These are phyloP conservation scores for Sebastes kiyomatsui DNA, from an alignment of 2,797 vertebrate species.

Conservation along the genomic window DNA sequence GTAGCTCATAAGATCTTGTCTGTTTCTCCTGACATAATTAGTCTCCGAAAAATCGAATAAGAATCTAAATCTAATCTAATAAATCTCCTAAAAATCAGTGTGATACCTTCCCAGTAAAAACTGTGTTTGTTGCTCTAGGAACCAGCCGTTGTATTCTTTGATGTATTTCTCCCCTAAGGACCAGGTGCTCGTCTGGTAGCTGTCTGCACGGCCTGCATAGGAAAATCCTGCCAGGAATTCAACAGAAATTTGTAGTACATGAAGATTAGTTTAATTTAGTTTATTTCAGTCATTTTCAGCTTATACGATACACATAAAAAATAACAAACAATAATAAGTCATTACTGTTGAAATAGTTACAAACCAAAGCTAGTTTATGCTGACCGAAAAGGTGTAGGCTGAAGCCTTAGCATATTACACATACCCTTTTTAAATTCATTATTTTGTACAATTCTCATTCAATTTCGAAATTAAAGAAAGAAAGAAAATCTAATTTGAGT, in stretches of 20 bases:
- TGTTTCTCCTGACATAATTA: not conserved
- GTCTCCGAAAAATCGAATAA: not conserved
- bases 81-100: not conserved
- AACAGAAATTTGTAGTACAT: not conserved
- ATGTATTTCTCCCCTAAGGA: slow-evolving; percentile 67
- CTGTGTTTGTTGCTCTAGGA: slow-evolving; percentile 56
- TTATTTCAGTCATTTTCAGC: too few relatives aligned
- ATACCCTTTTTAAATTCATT: too few relatives aligned
- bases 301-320: too few relatives aligned
- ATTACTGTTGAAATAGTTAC: too few relatives aligned
- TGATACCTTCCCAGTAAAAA: slow-evolving; percentile 63
- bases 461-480: too few relatives aligned
- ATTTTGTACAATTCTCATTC: too few relatives aligned
- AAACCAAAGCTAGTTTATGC: too few relatives aligned
- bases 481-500: not conserved
- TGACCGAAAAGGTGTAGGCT: too few relatives aligned
- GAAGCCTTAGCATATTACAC: too few relatives aligned
- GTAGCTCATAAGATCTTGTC: not conserved
- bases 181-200: slow-evolving; percentile 58
- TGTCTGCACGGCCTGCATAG: slow-evolving; percentile 34
- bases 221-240: slow-evolving; percentile 40
- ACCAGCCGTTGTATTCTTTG: slow-evolving; percentile 52
- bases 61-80: not conserved
- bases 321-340: too few relatives aligned
- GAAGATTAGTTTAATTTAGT: not conserved